Evolutionary conservation across 1,140 invertebrate genomes (phyloP).

Genomic region (Tetranychus cinnabarinus): DNA sequence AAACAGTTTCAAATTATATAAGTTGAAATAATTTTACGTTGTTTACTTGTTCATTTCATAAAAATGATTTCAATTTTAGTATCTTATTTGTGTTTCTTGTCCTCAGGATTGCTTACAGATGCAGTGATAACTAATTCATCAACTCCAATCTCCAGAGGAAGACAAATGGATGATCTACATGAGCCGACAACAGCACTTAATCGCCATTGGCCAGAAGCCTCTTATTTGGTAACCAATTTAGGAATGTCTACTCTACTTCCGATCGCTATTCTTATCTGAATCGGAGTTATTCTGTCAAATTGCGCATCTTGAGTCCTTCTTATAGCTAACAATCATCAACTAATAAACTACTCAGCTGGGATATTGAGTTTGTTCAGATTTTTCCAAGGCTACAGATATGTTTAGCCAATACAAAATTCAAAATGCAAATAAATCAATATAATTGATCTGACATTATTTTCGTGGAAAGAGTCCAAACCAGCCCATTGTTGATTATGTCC

Average conservation of each 20-base stretch:
- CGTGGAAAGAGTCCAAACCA: no score
- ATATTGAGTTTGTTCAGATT: no score
- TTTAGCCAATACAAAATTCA: no score
- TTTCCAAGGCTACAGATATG: no score
- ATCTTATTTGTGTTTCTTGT: neutral
- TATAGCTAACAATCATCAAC: neutral
- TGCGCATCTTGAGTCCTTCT: neutral
- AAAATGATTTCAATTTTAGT: neutral
- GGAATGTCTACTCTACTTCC: neutral
- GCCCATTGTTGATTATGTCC: no score
- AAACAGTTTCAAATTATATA: conserved; percentile 34
- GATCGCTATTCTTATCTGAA: neutral
- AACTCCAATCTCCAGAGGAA: no score
- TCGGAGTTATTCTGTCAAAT: neutral
- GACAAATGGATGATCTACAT: no score
- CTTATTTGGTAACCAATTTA: neutral
- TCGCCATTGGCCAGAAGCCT: neutral
- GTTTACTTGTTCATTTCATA: no score
- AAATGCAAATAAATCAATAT: no score
- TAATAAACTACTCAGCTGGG: no score
- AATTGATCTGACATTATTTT: no score
- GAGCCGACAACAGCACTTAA: neutral
- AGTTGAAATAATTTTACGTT: neutral
- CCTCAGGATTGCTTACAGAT: neutral
- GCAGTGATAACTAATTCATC: neutral